phyloP scores from a whole-genome alignment of 2,797 vertebrate genomes.

The Poeciliopsis turneri region DNA sequence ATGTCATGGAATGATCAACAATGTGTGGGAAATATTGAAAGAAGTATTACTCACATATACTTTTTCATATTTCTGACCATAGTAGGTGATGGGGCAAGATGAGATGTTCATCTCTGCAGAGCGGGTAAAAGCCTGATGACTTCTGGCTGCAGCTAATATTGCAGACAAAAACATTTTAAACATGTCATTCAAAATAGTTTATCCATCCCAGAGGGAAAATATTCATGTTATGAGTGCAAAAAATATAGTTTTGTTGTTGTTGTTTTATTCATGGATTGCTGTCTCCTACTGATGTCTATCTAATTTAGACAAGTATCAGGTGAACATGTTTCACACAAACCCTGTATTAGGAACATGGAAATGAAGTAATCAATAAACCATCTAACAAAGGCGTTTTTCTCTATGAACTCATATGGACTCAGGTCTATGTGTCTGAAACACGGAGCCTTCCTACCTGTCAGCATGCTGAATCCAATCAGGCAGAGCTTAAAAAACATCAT shows the following conservation, averaged over 20 bases:
- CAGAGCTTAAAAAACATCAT: background rate
- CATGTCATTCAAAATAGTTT: no score
- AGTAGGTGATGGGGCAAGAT: constrained; percentile 56
- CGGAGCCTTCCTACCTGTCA: background rate
- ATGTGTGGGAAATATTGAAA: background rate
- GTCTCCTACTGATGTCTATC: no score
- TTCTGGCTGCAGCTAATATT: constrained; percentile 25
- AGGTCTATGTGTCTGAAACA: background rate
- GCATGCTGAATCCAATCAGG: background rate
- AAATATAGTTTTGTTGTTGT: no score
- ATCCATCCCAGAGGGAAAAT: no score
- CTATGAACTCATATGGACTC: background rate
- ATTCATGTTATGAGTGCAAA: background rate
- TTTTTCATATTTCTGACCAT: constrained; percentile 47
- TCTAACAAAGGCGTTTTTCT: no score
- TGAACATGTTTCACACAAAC: no score
- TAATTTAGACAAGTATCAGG: no score
- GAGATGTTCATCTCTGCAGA: constrained; percentile 49
- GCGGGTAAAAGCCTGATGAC: constrained; percentile 27
- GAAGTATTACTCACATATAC: constrained; percentile 44
- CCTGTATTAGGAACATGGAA: no score
- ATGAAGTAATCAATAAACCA: no score
- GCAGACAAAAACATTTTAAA: background rate
- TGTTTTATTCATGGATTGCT: no score
- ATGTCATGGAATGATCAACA: no score